Base-by-base conservation (phyloP, 1,140 invertebrate genomes). In the Stratiolaelaps scimitus region DNA sequence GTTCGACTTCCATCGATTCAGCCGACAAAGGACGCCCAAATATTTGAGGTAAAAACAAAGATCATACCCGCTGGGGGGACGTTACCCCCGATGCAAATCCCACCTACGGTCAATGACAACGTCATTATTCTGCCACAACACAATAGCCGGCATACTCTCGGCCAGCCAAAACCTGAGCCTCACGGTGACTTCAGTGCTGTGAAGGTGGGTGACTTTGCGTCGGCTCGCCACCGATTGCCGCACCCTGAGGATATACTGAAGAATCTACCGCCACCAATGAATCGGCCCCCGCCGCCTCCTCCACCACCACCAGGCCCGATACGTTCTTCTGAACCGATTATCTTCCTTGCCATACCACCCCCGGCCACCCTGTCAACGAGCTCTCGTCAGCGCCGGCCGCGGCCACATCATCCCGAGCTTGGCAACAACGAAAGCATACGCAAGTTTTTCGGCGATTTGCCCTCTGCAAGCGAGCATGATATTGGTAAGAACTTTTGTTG, bases 11-110 rank as follows among this genome's bases (percentile, higher is more conserved):
- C 53, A 17, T 19, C 53, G 2, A 17, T 60, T 23, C 15, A 60
- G 26, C 23, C 53, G 10, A 60, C 1, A n/a, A 60, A 60, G 15
- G 17, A 60, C 10, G 53, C 53, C 13, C 53, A 26, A 34, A 60
- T 60, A 17, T 60, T 60, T 23, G 53, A 60, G 20, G 53, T 60
- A 15, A 60, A 26, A 23, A 60, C 53, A 15, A 60, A 60, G 23
- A 23, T 60, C 17, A 26, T 60, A 40, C 34, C 34, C 34, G 34
- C 10, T 40, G 34, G 10, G 5, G 10, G 34, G 10, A 10, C 34
- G 34, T 10, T 40, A 40, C 34, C 34, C 34, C 34, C 34, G 10
- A 40, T 10, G 34, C 34, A 4, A 40, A 4, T 40, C 34, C 10
- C 34, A 6, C 4, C 34, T 40, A 4, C 34, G 34, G 34, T 40